Base-by-base conservation (phyloP, 2,797 vertebrate species). In the Tapera naevia region DNA sequence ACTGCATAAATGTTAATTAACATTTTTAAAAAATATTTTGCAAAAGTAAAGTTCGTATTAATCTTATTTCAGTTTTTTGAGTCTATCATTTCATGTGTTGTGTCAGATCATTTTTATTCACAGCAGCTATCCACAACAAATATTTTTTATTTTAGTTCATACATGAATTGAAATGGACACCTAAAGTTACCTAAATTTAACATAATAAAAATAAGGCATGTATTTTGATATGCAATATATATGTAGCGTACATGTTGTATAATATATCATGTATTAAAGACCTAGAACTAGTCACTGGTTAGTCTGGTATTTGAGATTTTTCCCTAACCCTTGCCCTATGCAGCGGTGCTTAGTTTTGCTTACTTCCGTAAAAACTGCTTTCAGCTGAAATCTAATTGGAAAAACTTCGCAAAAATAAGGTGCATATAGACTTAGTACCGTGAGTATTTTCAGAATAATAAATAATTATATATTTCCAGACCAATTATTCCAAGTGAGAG, bases 401-500 rank as follows among this genome's bases (percentile, higher is more conserved):
- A 94, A 57, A 88, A 32, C 58, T 92, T 73, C 61, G 32, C 10
- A 84, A 80, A 80, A 73, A 72, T 57, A 27, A 69, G 50, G 83
- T 90, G 8, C 81, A 60, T 88, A 94, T 92, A 91, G 30, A 67
- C 17, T 83, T 80, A 84, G 12, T 54, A 90, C 10, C 66, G 64
- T n/a, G 74, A 95, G 74, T 46, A 87, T 11, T 90, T 91, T 84
- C 41, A 93, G 86, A 83, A 69, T 79, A 87, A 93, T 86, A 95
- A 98, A 98, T 98, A 98, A 98, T 97, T 88, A 93, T 97, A 95
- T 93, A 89, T 98, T 98, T 98, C 86, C 93, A 97, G 96, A 95
- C 97, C 95, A 98, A 97, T 98, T 98, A 98, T 96, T 97, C 88
- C 88, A 95, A 97, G 96, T 94, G 97, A 98, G 97, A 98, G 97